These are phyloP conservation scores for Nylanderia fulva DNA, from an alignment of 1,140 invertebrate species.

Conservation along the genomic window DNA sequence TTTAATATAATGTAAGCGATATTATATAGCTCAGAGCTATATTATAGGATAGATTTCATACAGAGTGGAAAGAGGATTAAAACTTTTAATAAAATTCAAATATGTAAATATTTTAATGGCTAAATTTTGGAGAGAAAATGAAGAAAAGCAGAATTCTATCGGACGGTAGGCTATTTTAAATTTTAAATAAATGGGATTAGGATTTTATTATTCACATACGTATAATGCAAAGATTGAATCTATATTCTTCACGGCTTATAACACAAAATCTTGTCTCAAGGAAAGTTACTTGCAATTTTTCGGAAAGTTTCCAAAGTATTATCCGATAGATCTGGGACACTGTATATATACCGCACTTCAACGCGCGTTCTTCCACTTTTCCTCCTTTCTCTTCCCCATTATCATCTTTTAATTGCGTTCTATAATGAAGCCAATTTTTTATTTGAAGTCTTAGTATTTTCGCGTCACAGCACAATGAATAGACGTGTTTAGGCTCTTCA, in stretches of 20 bases:
- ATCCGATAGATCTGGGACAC: slow-evolving; percentile 12
- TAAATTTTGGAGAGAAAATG: neutral
- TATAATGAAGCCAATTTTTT: slow-evolving; percentile 79
- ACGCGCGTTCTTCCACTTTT: slow-evolving; percentile 2
- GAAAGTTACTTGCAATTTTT: neutral
- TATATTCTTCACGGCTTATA: neutral
- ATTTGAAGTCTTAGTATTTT: neutral
- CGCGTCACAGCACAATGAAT: neutral
- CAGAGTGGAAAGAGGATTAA: neutral
- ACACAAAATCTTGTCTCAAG: neutral
- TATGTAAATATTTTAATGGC: neutral
- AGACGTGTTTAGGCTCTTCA: slow-evolving; percentile 13
- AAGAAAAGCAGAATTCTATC: neutral
- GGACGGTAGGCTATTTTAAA: neutral
- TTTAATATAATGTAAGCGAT: too few relatives aligned
- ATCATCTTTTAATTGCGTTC: slow-evolving; percentile 80
- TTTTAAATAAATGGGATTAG: neutral
- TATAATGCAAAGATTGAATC: neutral
- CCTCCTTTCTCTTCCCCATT: slow-evolving; percentile 63
- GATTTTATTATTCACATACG: neutral
- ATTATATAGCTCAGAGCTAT: neutral
- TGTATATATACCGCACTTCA: neutral
- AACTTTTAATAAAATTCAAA: neutral
- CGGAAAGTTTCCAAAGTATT: neutral
- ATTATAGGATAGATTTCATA: neutral